Evolutionary conservation across 2,888 invertebrate genomes (phyloP).

Genomic region (Clostera curtula): DNA sequence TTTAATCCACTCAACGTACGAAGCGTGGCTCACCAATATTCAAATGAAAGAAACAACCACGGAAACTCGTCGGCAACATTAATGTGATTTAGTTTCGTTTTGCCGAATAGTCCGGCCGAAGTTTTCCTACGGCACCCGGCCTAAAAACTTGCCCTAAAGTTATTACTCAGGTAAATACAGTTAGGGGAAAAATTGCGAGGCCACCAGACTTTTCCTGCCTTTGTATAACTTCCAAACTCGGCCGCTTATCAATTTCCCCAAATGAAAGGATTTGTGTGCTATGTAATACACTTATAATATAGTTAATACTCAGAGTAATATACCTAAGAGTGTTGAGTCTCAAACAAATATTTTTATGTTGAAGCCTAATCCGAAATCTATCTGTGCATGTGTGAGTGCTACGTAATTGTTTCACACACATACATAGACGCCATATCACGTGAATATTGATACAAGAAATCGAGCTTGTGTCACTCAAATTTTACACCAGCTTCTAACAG

Average conservation of each 20-base stretch:
- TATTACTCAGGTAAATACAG: conserved; percentile 55
- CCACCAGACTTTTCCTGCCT: conserved; percentile 24
- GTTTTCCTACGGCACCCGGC: conserved; percentile 26
- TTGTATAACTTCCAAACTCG: conserved; percentile 38
- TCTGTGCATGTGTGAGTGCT: too few species aligned
- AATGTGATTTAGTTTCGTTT: conserved; percentile 48
- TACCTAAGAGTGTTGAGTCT: too few species aligned
- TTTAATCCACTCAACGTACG: conserved; percentile 32
- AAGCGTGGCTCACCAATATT: conserved; percentile 31
- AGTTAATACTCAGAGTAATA: too few species aligned
- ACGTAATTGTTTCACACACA: too few species aligned
- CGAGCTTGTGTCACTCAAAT: too few species aligned
- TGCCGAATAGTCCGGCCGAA: conserved; percentile 37
- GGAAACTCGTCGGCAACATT: conserved; percentile 33
- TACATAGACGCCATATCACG: too few species aligned
- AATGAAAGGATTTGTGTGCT: conserved; percentile 40
- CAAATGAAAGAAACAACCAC: conserved; percentile 41
- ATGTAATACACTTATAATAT: conserved; percentile 32
- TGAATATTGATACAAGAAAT: too few species aligned
- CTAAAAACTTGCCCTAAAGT: conserved; percentile 39
- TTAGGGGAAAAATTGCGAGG: conserved; percentile 38
- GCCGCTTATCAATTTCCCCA: conserved; percentile 47
- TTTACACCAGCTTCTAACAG: too few species aligned
- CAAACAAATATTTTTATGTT: too few species aligned
- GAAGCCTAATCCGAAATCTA: too few species aligned